These are phyloP conservation scores for Campylomormyrus tamandua DNA, from an alignment of 2,113 vertebrate species.

Conservation along the genomic window DNA sequence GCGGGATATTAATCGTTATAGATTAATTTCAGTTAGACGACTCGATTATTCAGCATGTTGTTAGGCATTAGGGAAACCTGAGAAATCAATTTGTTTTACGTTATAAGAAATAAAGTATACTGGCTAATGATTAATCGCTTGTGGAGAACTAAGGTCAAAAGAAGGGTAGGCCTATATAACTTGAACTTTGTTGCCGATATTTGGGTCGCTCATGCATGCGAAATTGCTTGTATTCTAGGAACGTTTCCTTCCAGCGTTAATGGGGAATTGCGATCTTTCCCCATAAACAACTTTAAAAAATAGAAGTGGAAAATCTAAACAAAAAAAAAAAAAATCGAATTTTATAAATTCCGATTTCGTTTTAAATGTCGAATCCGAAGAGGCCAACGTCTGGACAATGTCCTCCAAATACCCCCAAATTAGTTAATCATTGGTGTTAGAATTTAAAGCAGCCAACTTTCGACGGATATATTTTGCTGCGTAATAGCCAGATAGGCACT, in stretches of 20 bases:
- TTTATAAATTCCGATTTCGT: neutral
- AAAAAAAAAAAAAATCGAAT: neutral
- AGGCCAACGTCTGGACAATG: neutral
- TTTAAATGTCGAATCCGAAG: neutral
- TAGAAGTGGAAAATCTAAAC: neutral
- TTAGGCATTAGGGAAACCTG: neutral
- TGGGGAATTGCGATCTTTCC: neutral
- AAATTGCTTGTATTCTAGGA: neutral
- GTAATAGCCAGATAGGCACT: neutral
- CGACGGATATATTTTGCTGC: neutral
- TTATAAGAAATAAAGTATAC: neutral
- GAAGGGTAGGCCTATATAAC: neutral
- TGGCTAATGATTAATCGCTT: constrained; percentile 15
- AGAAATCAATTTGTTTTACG: neutral
- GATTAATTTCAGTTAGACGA: neutral
- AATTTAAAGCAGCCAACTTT: neutral
- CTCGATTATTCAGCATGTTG: neutral
- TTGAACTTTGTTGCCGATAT: constrained; percentile 4
- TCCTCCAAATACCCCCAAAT: neutral
- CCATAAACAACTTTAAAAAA: neutral
- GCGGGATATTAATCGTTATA: neutral
- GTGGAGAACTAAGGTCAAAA: neutral
- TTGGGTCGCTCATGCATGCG: neutral
- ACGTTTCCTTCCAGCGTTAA: neutral
- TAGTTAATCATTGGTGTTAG: neutral